These are phyloP conservation scores for Drosophila melanosoma DNA, from an alignment of 2,888 invertebrate genomes.

Conservation along the genomic window DNA sequence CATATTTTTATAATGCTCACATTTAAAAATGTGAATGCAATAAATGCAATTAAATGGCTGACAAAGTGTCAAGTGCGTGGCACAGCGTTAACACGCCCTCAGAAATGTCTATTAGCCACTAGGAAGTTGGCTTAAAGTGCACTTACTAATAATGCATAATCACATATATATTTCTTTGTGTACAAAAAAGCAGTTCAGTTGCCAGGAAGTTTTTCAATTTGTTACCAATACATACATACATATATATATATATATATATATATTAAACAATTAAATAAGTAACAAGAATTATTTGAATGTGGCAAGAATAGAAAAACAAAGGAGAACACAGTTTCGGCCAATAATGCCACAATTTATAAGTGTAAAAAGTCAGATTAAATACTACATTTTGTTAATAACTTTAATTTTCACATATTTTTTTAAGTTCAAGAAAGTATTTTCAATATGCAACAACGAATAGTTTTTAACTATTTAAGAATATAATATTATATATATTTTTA, in stretches of 20 bases:
- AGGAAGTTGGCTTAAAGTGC: conserved; percentile 33
- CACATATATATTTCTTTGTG: neutral
- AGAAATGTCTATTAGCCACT: conserved; percentile 39
- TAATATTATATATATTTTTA: too few species aligned
- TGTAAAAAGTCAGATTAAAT: neutral
- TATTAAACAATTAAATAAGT: too few species aligned
- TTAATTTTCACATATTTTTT: neutral
- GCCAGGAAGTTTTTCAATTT: neutral
- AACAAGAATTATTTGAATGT: neutral
- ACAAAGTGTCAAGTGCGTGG: conserved; percentile 59
- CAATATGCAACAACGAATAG: too few species aligned
- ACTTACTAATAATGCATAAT: neutral
- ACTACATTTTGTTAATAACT: neutral
- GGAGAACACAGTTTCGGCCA: neutral
- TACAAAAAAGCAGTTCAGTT: neutral
- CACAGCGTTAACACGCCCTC: conserved; percentile 18
- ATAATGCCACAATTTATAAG: neutral
- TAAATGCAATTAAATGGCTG: conserved; percentile 24
- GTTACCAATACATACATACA: too few species aligned
- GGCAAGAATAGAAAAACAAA: too few species aligned
- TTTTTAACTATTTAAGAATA: too few species aligned
- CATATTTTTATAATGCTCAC: conserved; percentile 10
- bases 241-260: neutral
- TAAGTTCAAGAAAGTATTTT: neutral
- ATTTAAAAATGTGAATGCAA: conserved; percentile 35